Evolutionary conservation across 1,140 invertebrate species (phyloP).

Genomic region (Hormaphis cornu): DNA sequence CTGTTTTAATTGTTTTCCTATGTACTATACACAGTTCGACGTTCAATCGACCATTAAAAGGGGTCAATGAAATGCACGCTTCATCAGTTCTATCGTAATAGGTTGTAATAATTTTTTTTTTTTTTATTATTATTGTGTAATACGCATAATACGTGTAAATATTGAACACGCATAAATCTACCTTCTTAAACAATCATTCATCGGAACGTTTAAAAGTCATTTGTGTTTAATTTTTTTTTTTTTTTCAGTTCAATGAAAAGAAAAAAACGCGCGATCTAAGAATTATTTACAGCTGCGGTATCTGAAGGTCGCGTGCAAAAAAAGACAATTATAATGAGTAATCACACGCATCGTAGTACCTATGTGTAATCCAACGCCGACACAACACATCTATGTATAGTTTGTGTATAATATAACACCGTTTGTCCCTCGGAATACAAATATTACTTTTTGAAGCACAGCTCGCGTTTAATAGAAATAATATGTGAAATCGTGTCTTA

Average conservation of each 20-base stretch:
- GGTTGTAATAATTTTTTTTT: constrained; percentile 10
- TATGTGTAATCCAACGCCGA: too few species aligned
- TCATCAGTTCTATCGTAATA: constrained; percentile 28
- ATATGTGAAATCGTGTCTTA: too few species aligned
- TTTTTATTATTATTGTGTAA: constrained; percentile 26
- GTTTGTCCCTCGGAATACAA: too few species aligned
- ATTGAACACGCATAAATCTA: not conserved
- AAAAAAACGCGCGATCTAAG: too few species aligned
- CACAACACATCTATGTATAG: too few species aligned
- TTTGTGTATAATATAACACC: too few species aligned
- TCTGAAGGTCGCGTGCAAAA: not conserved
- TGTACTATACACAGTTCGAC: too few species aligned
- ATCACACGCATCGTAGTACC: not conserved
- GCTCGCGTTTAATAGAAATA: too few species aligned
- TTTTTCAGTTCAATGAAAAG: too few species aligned
- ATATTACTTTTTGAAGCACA: too few species aligned
- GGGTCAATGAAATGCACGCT: constrained; percentile 28
- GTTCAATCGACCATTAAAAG: constrained; percentile 22
- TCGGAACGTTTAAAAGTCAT: not conserved
- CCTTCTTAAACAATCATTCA: not conserved
- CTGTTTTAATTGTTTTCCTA: not conserved
- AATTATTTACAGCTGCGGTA: not conserved
- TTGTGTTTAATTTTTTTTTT: not conserved
- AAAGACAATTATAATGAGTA: not conserved
- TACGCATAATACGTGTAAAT: not conserved